These are phyloP conservation scores for Cinclus mexicanus DNA, from an alignment of 2,113 vertebrate genomes.

Conservation along the genomic window DNA sequence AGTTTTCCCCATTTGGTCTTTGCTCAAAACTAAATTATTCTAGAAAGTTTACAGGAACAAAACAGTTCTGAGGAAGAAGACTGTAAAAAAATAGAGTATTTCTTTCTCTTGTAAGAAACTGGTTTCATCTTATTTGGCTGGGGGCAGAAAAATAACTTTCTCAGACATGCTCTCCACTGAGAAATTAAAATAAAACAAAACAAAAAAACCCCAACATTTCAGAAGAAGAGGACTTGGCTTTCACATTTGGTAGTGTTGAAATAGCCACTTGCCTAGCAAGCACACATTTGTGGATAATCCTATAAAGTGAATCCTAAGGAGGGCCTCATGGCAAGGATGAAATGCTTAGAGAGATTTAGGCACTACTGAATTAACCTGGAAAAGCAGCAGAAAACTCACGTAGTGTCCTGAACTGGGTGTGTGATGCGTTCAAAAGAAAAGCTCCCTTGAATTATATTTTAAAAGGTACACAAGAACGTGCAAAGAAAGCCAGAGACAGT, in stretches of 20 bases:
- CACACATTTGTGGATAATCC: constrained; percentile 1
- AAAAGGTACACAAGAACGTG: neutral
- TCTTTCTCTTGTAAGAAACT: neutral
- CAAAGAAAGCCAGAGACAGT: neutral
- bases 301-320: neutral
- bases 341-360: neutral
- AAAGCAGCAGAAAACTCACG: neutral
- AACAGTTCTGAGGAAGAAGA: neutral
- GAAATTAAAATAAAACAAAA: neutral
- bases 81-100: neutral
- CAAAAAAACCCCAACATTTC: neutral
- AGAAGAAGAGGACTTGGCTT: neutral
- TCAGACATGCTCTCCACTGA: neutral
- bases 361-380: neutral
- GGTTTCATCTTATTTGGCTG: neutral
- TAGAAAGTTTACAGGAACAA: neutral
- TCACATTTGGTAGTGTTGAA: neutral
- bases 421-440: neutral
- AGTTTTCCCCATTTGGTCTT: neutral
- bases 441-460: neutral
- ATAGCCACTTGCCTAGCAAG: neutral
- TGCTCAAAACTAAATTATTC: neutral
- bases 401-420: neutral
- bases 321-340: neutral
- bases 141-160: neutral